These are phyloP conservation scores for Halichoeres trimaculatus DNA, from an alignment of 2,113 vertebrate species.

Conservation along the genomic window DNA sequence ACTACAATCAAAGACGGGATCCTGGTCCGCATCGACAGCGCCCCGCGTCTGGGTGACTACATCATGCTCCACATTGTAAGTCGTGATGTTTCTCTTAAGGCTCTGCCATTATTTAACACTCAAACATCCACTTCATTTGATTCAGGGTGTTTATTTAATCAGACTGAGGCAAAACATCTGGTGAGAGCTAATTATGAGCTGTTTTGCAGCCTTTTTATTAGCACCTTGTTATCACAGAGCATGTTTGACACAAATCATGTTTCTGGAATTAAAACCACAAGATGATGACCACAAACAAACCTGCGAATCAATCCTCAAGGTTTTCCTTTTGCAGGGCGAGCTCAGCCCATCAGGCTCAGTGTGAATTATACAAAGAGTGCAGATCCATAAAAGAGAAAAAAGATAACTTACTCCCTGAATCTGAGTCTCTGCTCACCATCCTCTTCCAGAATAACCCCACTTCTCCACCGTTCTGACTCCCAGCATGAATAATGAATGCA, in stretches of 20 bases:
- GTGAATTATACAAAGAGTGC: slow-evolving; percentile 39
- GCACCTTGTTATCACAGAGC: background rate
- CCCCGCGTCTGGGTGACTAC: slow-evolving; percentile 94
- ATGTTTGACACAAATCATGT: background rate
- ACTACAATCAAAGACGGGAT: slow-evolving; percentile 93
- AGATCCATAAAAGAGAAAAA: slow-evolving; percentile 41
- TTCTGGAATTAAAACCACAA: background rate
- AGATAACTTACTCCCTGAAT: slow-evolving; percentile 21
- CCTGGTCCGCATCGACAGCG: slow-evolving; percentile 96
- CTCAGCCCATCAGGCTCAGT: slow-evolving; percentile 1
- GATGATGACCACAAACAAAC: slow-evolving; percentile 21
- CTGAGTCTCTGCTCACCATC: slow-evolving; percentile 13
- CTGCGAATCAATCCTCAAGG: slow-evolving; percentile 5
- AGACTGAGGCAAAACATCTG: slow-evolving; percentile 18
- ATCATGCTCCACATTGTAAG: slow-evolving; percentile 98
- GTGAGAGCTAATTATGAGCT: slow-evolving; percentile 5
- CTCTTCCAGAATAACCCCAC: slow-evolving; percentile 28
- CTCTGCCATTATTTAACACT: too few species aligned
- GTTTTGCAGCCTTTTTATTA: background rate
- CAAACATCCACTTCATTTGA: background rate
- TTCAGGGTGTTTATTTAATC: slow-evolving; percentile 8
- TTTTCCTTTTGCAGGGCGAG: slow-evolving; percentile 16
- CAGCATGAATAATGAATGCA: slow-evolving; percentile 73
- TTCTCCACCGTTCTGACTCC: slow-evolving; percentile 43
- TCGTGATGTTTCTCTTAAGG: slow-evolving; percentile 48